A percentile compares a stretch with the other conserved stretches of the same genome.
These are phyloP conservation scores for Meda fulgida DNA, from an alignment of 2,797 vertebrate species.

Conservation along the genomic window DNA sequence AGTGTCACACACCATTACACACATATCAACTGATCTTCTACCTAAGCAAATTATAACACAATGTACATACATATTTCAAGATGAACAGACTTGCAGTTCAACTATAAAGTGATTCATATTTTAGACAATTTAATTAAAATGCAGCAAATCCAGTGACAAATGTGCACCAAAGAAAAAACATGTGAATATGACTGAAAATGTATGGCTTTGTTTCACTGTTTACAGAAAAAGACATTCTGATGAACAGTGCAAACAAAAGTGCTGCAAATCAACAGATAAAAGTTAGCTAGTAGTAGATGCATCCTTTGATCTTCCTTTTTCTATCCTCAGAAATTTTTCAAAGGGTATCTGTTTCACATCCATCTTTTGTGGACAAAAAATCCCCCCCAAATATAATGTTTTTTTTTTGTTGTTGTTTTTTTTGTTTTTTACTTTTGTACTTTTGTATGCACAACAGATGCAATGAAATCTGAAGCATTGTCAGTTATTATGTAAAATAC, in stretches of 20 bases:
- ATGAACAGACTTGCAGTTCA: background rate
- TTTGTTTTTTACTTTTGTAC: too few species aligned
- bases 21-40: background rate
- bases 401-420: too few species aligned
- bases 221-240: background rate
- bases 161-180: background rate
- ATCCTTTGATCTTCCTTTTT: background rate
- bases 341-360: background rate
- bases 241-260: background rate
- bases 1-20: constrained; percentile 1
- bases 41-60: background rate
- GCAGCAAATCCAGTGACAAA: constrained; percentile 7
- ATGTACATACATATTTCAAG: background rate
- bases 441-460: background rate
- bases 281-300: background rate
- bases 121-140: constrained; percentile 4
- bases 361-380: background rate
- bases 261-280: background rate
- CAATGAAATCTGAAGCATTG: too few species aligned
- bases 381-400: too few species aligned
- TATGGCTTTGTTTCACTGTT: background rate
- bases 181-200: background rate
- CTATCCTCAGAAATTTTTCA: background rate
- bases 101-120: background rate
- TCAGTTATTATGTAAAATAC: background rate